Percentiles rank a stretch among this genome's conserved stretches.
phyloP scores from a whole-genome alignment of 1,140 invertebrate genomes.

The Caerostris extrusa region DNA sequence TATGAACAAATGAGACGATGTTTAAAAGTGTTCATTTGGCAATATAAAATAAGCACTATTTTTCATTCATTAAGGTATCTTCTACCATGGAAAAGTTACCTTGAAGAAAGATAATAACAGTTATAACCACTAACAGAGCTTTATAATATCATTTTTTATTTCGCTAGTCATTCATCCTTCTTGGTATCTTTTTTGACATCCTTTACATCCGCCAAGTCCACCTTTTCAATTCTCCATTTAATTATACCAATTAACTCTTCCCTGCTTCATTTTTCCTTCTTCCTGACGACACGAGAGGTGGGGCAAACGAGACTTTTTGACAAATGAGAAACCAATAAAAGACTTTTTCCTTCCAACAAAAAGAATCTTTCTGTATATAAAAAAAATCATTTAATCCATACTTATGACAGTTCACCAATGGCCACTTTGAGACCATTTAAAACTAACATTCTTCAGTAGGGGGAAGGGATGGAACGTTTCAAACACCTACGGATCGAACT shows the following conservation, averaged over 20 bases:
- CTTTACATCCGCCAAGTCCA: not conserved
- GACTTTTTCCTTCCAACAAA: not conserved
- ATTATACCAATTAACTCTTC: not conserved
- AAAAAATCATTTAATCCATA: not conserved
- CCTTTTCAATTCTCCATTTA: not conserved
- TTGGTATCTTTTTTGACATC: not conserved
- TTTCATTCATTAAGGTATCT: too few relatives aligned
- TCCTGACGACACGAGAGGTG: not conserved
- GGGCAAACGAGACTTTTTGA: not conserved
- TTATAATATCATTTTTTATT: too few relatives aligned
- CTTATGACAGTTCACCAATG: not conserved
- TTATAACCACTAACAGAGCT: too few relatives aligned
- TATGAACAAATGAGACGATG: too few relatives aligned
- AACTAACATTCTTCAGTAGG: not conserved
- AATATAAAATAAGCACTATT: too few relatives aligned
- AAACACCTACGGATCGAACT: slow-evolving; percentile 6
- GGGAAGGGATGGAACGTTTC: not conserved
- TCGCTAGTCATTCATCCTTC: not conserved
- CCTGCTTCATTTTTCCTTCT: not conserved
- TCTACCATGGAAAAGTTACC: too few relatives aligned
- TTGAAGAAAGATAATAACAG: too few relatives aligned
- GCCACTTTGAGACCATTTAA: not conserved
- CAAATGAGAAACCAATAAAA: slow-evolving; percentile 38
- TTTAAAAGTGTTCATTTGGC: too few relatives aligned
- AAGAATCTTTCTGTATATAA: not conserved